Evolutionary conservation across 1,140 invertebrate genomes (phyloP), one percentile per base, ranked within the genome.

Genomic region (Asbolus verrucosus): DNA sequence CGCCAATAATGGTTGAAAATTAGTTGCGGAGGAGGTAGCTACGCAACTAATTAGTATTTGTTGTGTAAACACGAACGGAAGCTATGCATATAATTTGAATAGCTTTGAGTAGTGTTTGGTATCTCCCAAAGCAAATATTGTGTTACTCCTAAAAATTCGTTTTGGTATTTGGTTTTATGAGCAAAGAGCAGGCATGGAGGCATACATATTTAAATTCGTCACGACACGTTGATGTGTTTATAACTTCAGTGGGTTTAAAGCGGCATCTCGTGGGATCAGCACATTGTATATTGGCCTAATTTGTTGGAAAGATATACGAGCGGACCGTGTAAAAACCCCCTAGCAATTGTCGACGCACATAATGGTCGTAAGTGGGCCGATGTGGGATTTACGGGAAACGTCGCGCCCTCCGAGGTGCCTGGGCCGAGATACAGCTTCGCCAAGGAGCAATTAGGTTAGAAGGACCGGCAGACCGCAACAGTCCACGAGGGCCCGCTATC

Each of bases 401-500:
- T 9, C 61, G 33, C 30, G 59, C 14, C 36, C 36, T 62, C 36
- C 13, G 33, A 41, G 33, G 33, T 63, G 61, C 39, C 39, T 54
- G 15, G 2, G n/a, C 36, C n/a, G 31, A 63, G 61, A 41, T 39
- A 41, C 31, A 63, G 24, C 18, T 14, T n/a, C 11, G 33, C 61
- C 61, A 63, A 63, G 61, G 61, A 63, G 33, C 61, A 63, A 63
- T 63, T 63, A 63, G 21, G 61, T 63, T 41, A 15, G 61, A 63
- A 21, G 33, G 61, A 38, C 61, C 38, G 14, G 11, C 21, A 39
- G 39, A 39, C 61, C 61, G 33, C 61, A 39, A 41, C 39, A 63
- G 60, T 62, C 60, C 60, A 39, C 15, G 31, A 62, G 60, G 60
- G 31, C 31, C 19, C 15, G 31, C 60, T 62, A 62, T 62, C 60